These are phyloP conservation scores for Hemichromis elongatus DNA, from an alignment of 2,113 vertebrate species.

Conservation along the genomic window DNA sequence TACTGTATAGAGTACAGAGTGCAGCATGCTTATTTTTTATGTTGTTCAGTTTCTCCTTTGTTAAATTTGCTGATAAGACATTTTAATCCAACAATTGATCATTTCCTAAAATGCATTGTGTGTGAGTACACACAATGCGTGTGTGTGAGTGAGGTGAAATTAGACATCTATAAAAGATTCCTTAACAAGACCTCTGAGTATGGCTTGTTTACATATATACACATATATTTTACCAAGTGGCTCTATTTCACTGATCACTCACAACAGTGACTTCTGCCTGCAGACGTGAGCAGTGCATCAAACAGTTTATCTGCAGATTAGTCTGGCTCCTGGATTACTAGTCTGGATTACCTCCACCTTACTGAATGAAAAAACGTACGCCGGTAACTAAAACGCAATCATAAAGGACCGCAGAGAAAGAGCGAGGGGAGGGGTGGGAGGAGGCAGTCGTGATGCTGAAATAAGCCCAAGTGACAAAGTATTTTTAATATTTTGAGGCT, in stretches of 20 bases:
- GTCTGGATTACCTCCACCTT: slow-evolving; percentile 38
- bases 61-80: background rate
- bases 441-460: background rate
- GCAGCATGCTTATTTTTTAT: background rate
- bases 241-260: background rate
- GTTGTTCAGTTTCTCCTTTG: background rate
- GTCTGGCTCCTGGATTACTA: slow-evolving; percentile 65
- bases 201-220: background rate
- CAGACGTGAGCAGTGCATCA: background rate
- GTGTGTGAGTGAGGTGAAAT: background rate
- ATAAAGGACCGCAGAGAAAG: background rate
- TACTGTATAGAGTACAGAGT: background rate
- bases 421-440: background rate
- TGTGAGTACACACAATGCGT: background rate
- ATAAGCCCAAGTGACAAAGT: background rate
- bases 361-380: slow-evolving; percentile 38
- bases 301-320: slow-evolving; percentile 63
- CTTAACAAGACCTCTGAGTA: background rate
- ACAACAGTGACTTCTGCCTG: background rate
- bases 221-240: background rate
- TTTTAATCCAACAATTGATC: background rate
- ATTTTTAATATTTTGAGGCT: background rate
- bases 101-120: background rate
- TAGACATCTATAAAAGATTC: background rate
- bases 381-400: slow-evolving; percentile 20